These are phyloP conservation scores for Rambutsinella grinnellia DNA, from an alignment of 2,888 invertebrate genomes.

Conservation along the genomic window DNA sequence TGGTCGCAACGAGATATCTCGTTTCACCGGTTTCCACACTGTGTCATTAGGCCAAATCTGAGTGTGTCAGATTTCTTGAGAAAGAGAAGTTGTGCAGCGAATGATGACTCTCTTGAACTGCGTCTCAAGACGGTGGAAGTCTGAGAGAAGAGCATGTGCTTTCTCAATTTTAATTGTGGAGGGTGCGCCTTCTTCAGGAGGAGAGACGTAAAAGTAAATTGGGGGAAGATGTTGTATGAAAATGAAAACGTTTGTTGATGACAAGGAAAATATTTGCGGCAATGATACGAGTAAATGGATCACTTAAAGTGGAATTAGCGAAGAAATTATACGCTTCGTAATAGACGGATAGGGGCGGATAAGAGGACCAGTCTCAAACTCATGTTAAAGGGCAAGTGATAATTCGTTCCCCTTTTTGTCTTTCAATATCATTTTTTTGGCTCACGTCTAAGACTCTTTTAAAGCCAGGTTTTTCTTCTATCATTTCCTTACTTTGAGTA, in stretches of 20 bases:
- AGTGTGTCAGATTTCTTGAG: constrained; percentile 28
- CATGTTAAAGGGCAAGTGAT: neutral
- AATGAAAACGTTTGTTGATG: neutral
- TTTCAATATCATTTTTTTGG: constrained; percentile 31
- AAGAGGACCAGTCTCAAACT: constrained; percentile 30
- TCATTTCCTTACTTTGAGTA: constrained; percentile 3
- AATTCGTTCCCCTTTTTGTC: constrained; percentile 30
- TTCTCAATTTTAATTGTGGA: no score
- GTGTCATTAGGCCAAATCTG: constrained; percentile 62
- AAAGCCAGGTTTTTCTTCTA: no score
- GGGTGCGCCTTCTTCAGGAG: no score
- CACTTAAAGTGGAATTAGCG: constrained; percentile 47
- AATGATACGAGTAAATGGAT: constrained; percentile 18
- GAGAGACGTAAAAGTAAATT: neutral
- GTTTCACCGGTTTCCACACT: constrained; percentile 63
- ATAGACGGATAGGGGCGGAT: neutral
- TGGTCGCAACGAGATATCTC: constrained; percentile 38
- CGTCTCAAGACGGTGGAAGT: no score
- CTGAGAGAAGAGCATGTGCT: no score
- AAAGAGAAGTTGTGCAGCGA: constrained; percentile 1
- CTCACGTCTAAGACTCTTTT: constrained; percentile 11
- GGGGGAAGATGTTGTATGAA: constrained; percentile 15
- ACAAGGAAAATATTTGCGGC: neutral
- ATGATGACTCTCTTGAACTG: constrained; percentile 10
- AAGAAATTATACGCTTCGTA: constrained; percentile 23